phyloP scores from a whole-genome alignment of 2,113 vertebrate species.

The Propithecus coquereli region DNA sequence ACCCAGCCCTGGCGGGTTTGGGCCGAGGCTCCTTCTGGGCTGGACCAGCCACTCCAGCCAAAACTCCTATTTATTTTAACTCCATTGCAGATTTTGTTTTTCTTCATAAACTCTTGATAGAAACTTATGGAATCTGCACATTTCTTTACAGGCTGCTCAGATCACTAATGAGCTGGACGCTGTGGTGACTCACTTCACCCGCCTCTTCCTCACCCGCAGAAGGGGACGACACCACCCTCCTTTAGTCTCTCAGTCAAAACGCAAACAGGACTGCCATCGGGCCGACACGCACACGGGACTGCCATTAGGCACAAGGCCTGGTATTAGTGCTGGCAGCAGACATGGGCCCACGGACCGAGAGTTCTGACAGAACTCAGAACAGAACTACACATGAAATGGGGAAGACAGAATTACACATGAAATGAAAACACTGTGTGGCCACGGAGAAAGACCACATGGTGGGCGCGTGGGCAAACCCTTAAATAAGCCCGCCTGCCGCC shows the following conservation, averaged over 20 bases:
- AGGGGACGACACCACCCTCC: background rate
- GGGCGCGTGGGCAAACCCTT: background rate
- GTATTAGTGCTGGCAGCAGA: background rate
- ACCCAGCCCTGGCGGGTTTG: accelerated
- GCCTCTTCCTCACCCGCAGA: background rate
- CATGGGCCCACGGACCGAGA: accelerated
- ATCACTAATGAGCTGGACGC: background rate
- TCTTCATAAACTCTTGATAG: background rate
- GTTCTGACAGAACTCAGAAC: background rate
- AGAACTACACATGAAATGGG: background rate
- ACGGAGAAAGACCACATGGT: background rate
- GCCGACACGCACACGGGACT: no score
- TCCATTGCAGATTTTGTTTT: background rate
- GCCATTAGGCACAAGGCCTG: background rate
- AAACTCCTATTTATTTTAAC: background rate
- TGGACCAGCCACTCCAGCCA: no score
- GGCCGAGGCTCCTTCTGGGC: background rate
- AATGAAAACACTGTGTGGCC: background rate
- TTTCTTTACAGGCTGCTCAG: background rate
- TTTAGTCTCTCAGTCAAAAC: no score
- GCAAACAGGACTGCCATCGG: no score
- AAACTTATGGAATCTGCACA: background rate
- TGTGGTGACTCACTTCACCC: background rate
- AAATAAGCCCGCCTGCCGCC: accelerated
- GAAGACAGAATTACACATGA: background rate